These are phyloP conservation scores for Alectura lathami DNA, from an alignment of 2,113 vertebrate species.

Conservation along the genomic window DNA sequence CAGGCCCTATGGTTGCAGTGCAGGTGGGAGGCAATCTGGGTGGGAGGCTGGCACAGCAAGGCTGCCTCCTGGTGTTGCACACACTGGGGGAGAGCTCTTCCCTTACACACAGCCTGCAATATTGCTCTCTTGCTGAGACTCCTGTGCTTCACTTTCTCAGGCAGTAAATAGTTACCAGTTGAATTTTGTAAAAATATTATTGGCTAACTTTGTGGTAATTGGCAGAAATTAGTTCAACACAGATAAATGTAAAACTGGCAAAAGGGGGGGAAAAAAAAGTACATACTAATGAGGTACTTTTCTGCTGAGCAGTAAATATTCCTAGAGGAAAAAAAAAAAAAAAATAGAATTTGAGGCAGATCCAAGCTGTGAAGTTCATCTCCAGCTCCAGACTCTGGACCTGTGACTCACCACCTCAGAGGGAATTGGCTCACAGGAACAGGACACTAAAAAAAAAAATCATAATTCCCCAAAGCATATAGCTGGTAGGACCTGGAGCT, in stretches of 20 bases:
- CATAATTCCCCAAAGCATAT: not conserved
- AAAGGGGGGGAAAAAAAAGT: not conserved
- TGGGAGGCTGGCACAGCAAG: not conserved
- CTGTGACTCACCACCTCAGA: constrained; percentile 7
- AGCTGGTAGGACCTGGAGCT: not conserved
- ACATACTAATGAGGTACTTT: not conserved
- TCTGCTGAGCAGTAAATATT: not conserved
- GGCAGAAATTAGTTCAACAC: not conserved
- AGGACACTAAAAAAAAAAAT: not conserved
- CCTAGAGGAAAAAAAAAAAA: too few species aligned
- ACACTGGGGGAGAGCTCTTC: not conserved
- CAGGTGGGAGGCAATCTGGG: not conserved
- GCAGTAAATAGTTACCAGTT: not conserved
- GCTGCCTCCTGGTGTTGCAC: not conserved
- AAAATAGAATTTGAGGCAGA: not conserved
- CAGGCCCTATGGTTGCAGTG: not conserved
- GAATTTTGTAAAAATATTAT: not conserved
- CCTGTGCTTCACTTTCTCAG: not conserved
- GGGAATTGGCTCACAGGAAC: not conserved
- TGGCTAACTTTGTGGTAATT: not conserved
- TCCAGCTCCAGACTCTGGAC: not conserved
- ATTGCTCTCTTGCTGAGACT: not conserved
- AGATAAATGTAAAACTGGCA: not conserved
- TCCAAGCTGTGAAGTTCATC: not conserved
- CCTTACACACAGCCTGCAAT: not conserved